Base-by-base conservation (phyloP, 1,140 invertebrate species). In the Lucilia sericata region DNA sequence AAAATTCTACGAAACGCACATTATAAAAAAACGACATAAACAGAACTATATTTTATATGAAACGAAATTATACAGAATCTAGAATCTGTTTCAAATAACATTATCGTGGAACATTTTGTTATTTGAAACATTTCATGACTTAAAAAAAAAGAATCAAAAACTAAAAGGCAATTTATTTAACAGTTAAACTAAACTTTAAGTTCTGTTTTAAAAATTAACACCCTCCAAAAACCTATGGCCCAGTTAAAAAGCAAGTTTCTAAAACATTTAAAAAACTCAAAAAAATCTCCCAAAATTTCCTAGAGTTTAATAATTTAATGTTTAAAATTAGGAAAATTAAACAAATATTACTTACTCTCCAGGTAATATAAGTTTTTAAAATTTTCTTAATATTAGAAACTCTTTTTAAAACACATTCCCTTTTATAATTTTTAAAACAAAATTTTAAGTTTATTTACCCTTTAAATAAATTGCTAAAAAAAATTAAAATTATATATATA, bases 51-150 rank as follows among this genome's bases (percentile, higher is more conserved):
- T 78, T 47, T 70, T 70, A 21, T 21, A 17, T 25, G 19, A 21
- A 42, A 42, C 42, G 42, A 42, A 70, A 21, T 70, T 70, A 70
- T 70, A 21, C n/a, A 49, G 21, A 80, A 80, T 21, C 7, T 21
- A 9, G 51, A 21, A 36, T 1, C 25, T 13, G 21, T 49, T 78
- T 80, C 51, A 21, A 49, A 49, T 51, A 80, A 19, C 21, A 8
- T 42, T 80, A 80, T 80, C 76, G 76, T 80, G 76, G 76, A 80
- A 80, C 76, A 80, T 80, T 49, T 76, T 19, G 21, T 42, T 49
- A 80, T 80, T 80, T 5, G 12, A 80, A 80, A 80, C 25, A 25
- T 3, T n/a, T n/a, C n/a, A n/a, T n/a, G n/a, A n/a, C n/a, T n/a
- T n/a, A n/a, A n/a, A n/a, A 21, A 49, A 21, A 80, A 49, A 17